phyloP scores from a whole-genome alignment of 2,888 invertebrate genomes.

The Elysia crispata region DNA sequence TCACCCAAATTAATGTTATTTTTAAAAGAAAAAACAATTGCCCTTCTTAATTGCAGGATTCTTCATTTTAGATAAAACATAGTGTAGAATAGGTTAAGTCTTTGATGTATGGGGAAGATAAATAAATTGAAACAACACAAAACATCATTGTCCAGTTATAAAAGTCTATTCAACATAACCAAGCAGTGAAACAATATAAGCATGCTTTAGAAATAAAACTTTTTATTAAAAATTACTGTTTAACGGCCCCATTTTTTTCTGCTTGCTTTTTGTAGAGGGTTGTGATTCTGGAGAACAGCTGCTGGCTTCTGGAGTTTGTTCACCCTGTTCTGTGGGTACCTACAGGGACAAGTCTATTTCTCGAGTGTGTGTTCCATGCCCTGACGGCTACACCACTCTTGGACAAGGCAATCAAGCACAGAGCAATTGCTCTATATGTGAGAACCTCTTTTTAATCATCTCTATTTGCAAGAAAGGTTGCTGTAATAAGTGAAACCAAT shows the following conservation, averaged over 20 bases:
- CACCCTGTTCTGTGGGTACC: constrained; percentile 35
- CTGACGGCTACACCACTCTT: constrained; percentile 41
- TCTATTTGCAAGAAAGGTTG: not conserved
- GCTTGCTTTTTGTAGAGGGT: constrained; percentile 16
- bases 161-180: too few species aligned
- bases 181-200: too few species aligned
- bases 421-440: constrained; percentile 45
- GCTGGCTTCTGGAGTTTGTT: constrained; percentile 32
- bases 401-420: not conserved
- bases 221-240: too few species aligned
- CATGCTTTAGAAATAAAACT: too few species aligned
- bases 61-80: too few species aligned
- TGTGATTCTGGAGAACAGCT: constrained; percentile 45
- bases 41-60: too few species aligned
- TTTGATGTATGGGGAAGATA: too few species aligned
- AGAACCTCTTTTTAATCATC: not conserved
- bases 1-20: too few species aligned
- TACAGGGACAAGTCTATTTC: constrained; percentile 25
- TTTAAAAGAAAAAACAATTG: too few species aligned
- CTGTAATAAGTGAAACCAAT: not conserved
- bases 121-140: too few species aligned
- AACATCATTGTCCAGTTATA: too few species aligned
- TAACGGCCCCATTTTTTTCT: not conserved
- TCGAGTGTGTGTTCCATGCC: constrained; percentile 38
- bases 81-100: too few species aligned